Conservation (phyloP, 1,140 invertebrate genomes). For the Bombus confusus region DNA sequence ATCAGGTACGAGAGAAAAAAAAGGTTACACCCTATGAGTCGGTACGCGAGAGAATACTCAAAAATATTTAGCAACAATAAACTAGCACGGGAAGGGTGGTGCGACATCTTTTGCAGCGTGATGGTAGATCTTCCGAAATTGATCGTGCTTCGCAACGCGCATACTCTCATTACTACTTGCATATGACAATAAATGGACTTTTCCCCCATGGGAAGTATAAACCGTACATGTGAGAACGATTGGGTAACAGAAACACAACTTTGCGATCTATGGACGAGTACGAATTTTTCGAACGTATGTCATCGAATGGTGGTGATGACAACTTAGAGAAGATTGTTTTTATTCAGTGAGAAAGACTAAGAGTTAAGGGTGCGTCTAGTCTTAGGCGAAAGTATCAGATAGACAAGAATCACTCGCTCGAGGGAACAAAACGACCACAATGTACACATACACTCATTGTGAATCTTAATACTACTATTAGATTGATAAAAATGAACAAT, state of each 20-base stretch:
- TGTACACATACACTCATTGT: background rate
- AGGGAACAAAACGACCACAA: background rate
- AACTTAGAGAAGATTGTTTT: slow-evolving; percentile 9
- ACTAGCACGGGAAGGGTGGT: slow-evolving; percentile 38
- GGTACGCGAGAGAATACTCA: background rate
- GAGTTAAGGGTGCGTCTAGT: slow-evolving; percentile 44
- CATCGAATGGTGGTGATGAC: background rate
- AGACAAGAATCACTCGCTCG: background rate
- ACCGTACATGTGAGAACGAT: slow-evolving; percentile 23
- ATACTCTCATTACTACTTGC: slow-evolving; percentile 65
- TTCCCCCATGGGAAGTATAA: slow-evolving; percentile 21
- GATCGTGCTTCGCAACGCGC: slow-evolving; percentile 67
- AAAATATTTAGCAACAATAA: slow-evolving; percentile 62
- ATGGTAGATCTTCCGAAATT: slow-evolving; percentile 67
- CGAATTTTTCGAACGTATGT: background rate
- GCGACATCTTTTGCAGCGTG: slow-evolving; percentile 65
- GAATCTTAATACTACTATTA: background rate
- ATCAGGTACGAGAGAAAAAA: background rate
- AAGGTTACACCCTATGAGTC: background rate
- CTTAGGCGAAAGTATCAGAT: slow-evolving; percentile 11
- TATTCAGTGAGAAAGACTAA: background rate
- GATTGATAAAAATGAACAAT: background rate
- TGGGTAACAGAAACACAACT: background rate
- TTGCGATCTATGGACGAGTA: background rate
- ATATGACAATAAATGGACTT: slow-evolving; percentile 66